These are phyloP conservation scores for Zygogramma bicolorata DNA, from an alignment of 2,888 invertebrate genomes.

Conservation along the genomic window DNA sequence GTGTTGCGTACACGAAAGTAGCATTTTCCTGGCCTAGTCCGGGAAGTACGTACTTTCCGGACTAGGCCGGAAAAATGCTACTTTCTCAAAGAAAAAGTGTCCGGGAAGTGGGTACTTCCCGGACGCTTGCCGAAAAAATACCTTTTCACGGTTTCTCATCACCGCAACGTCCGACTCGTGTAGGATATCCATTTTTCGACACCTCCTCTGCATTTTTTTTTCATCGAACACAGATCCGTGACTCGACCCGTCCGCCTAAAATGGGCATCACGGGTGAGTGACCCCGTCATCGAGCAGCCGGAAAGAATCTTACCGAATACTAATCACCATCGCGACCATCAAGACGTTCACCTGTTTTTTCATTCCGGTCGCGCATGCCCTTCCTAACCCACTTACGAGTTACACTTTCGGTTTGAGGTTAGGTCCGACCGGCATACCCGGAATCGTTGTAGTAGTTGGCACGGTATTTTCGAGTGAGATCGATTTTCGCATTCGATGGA, in stretches of 20 bases:
- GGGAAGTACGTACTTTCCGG: no score
- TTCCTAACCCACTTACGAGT: constrained; percentile 57
- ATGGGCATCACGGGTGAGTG: not conserved
- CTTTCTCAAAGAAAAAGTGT: no score
- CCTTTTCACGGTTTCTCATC: no score
- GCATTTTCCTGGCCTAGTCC: no score
- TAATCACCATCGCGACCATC: constrained; percentile 38
- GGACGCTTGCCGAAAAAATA: no score
- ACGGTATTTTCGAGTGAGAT: not conserved
- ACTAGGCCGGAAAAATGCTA: no score
- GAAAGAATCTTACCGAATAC: constrained; percentile 39
- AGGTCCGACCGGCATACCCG: constrained; percentile 18
- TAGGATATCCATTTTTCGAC: no score
- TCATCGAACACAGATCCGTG: not conserved
- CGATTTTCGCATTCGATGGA: not conserved
- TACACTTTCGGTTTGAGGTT: constrained; percentile 39
- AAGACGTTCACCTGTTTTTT: constrained; percentile 47
- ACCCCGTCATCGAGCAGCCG: not conserved
- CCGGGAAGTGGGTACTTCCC: no score
- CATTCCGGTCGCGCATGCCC: constrained; percentile 57
- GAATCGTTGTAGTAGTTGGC: constrained; percentile 9
- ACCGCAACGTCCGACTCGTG: no score
- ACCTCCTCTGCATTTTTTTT: no score
- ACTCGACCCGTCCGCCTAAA: not conserved
- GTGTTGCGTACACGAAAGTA: no score